Conservation (phyloP, 2,113 vertebrate genomes). For the Lampris incognitus region DNA sequence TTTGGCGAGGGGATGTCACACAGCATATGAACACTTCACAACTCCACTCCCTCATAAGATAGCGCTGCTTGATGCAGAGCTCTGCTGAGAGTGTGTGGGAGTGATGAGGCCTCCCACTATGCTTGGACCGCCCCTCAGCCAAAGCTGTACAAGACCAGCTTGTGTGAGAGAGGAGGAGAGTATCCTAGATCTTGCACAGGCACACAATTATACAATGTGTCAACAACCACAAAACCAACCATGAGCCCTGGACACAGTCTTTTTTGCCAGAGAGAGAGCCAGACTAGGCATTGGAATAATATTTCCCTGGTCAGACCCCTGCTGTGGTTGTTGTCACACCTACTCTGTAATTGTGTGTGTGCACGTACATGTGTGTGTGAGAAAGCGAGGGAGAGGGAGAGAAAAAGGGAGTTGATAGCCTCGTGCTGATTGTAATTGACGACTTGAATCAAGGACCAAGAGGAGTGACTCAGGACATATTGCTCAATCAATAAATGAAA, state of each 20-base stretch:
- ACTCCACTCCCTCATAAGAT: background rate
- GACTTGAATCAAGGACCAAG: background rate
- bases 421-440: background rate
- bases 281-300: constrained; percentile 9
- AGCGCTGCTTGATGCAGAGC: background rate
- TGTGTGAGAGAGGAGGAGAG: constrained; percentile 8
- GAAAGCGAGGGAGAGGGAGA: too few relatives aligned
- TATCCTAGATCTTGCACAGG: constrained; percentile 23
- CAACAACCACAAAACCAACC: constrained; percentile 33
- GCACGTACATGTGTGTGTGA: background rate
- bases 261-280: background rate
- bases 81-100: background rate
- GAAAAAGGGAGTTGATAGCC: background rate
- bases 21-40: background rate
- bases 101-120: constrained; percentile 1
- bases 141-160: background rate
- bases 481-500: background rate
- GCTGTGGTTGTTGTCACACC: background rate
- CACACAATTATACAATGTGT: constrained; percentile 20
- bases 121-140: background rate
- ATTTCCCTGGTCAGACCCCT: constrained; percentile 10
- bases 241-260: constrained; percentile 5
- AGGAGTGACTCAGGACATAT: background rate
- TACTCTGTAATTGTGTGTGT: constrained; percentile 8
- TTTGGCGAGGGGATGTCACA: background rate